A percentile compares a stretch with the other conserved stretches of the same genome.
phyloP scores from a whole-genome alignment of 2,797 vertebrate genomes.

The Catamblyrhynchus diadema region DNA sequence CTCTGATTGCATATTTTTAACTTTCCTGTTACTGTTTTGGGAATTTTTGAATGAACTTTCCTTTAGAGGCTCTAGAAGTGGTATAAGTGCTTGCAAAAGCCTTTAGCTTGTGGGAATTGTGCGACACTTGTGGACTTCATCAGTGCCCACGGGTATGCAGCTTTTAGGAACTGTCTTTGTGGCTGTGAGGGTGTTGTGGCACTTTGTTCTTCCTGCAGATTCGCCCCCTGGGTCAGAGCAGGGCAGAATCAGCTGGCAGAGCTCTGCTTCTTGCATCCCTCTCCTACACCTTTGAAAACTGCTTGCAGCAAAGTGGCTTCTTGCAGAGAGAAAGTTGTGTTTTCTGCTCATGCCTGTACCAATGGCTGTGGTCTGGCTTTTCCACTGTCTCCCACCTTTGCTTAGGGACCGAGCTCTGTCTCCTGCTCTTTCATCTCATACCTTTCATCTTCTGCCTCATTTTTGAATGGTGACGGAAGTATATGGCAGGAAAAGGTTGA shows the following conservation, averaged over 20 bases:
- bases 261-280: not conserved
- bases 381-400: not conserved
- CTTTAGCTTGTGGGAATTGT: not conserved
- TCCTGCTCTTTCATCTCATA: not conserved
- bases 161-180: not conserved
- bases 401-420: not conserved
- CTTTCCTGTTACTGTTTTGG: not conserved
- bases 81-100: not conserved
- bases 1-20: not conserved
- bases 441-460: not conserved
- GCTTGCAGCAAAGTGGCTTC: not conserved
- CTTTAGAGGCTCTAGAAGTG: not conserved
- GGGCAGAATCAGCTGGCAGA: not conserved
- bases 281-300: not conserved
- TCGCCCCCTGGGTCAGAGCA: fast-evolving
- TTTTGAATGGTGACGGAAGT: not conserved
- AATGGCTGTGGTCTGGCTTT: not conserved
- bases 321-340: not conserved
- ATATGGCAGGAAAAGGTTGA: not conserved
- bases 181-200: not conserved
- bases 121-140: fast-evolving
- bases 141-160: not conserved
- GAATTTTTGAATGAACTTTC: not conserved
- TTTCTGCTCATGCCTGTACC: not conserved
- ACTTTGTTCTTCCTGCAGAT: not conserved